Evolutionary conservation across 2,113 vertebrate genomes (phyloP).

Genomic region (Chamaea fasciata): DNA sequence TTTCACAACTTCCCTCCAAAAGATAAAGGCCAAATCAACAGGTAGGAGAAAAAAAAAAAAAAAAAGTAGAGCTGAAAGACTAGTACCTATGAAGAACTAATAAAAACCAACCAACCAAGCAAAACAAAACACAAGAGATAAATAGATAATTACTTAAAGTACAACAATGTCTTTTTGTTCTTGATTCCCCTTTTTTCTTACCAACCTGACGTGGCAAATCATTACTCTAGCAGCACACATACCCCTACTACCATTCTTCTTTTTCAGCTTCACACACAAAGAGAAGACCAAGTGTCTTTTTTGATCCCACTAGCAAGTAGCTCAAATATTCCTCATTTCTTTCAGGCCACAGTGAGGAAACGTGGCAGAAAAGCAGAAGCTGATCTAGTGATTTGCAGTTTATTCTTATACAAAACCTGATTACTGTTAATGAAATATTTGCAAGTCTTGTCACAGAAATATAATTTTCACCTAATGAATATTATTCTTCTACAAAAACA

Average conservation of each 20-base stretch:
- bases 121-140: background rate
- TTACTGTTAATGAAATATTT: background rate
- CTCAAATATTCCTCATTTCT: background rate
- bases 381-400: background rate
- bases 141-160: background rate
- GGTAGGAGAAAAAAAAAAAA: background rate
- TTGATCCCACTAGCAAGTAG: background rate
- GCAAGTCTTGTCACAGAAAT: background rate
- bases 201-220: background rate
- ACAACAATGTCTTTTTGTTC: background rate
- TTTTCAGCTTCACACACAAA: background rate
- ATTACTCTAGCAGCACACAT: background rate
- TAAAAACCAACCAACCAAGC: background rate
- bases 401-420: background rate
- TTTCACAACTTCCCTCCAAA: background rate
- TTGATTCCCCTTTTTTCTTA: background rate
- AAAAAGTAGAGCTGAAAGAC: background rate
- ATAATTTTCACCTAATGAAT: background rate
- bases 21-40: background rate
- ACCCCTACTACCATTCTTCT: background rate
- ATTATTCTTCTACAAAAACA: background rate
- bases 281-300: background rate
- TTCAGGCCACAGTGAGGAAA: background rate
- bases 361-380: background rate
- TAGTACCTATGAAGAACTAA: background rate